These are phyloP conservation scores for Phenganax marumi DNA, from an alignment of 92 coral and sea anemone genomes.

Conservation along the genomic window DNA sequence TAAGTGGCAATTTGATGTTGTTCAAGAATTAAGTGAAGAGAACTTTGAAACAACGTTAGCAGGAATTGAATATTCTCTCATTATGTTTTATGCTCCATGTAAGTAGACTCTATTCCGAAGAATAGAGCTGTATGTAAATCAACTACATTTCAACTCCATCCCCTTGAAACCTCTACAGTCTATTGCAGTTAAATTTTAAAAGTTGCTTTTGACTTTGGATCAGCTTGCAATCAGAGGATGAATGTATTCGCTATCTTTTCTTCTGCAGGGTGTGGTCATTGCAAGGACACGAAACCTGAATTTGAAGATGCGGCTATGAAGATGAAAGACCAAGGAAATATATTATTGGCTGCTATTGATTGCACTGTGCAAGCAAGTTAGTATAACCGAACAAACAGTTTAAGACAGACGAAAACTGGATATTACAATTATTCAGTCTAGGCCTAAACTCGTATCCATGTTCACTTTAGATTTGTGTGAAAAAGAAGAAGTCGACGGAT, in stretches of 20 bases:
- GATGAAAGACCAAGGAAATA: conserved; percentile 60
- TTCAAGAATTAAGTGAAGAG: conserved; percentile 41
- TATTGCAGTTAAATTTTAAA: no score
- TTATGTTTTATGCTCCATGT: conserved; percentile 95
- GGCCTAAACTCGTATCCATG: neutral
- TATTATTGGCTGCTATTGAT: conserved; percentile 86
- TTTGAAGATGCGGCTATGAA: conserved; percentile 72
- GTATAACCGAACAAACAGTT: neutral
- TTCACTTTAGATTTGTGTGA: conserved; percentile 68
- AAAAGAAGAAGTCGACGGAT: conserved; percentile 80
- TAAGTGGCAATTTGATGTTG: conserved; percentile 44
- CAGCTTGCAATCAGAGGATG: no score
- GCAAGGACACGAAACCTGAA: conserved; percentile 85
- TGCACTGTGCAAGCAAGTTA: conserved; percentile 78
- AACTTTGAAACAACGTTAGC: conserved; percentile 67
- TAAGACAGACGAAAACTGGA: neutral
- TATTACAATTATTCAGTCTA: neutral
- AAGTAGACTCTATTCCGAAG: conserved; percentile 42
- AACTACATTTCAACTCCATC: no score
- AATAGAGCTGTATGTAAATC: no score
- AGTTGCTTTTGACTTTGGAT: no score
- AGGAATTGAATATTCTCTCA: conserved; percentile 69
- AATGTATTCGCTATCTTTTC: neutral
- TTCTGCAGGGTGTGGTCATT: conserved; percentile 91
- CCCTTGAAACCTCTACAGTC: no score